Evolutionary conservation across 2,113 vertebrate species (phyloP).

Genomic region (Lanius ludovicianus): DNA sequence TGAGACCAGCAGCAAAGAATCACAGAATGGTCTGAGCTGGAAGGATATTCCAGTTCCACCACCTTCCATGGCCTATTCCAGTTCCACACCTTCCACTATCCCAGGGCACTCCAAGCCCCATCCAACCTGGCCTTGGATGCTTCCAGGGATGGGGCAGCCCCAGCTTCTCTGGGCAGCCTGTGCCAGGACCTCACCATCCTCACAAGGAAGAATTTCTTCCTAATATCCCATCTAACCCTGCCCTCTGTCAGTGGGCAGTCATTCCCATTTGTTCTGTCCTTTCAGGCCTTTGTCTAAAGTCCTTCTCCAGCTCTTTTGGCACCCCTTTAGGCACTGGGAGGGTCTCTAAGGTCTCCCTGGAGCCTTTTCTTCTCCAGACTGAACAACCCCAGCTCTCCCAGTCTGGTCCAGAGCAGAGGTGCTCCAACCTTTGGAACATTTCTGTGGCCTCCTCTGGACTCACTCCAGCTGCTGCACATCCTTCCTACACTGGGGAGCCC

Average conservation of each 20-base stretch:
- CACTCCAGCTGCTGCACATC: not conserved
- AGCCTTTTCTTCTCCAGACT: not conserved
- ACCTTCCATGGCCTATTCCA: not conserved
- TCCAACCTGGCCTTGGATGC: not conserved
- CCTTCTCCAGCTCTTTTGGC: not conserved
- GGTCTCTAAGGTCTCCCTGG: accelerated
- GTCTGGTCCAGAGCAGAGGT: not conserved
- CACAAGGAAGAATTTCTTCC: not conserved
- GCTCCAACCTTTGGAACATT: not conserved
- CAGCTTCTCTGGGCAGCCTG: not conserved
- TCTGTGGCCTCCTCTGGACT: not conserved
- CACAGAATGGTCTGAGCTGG: not conserved
- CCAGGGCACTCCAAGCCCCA: not conserved
- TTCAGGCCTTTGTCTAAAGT: not conserved
- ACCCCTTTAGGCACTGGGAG: not conserved
- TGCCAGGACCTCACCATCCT: not conserved
- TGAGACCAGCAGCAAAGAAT: not conserved
- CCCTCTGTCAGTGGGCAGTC: not conserved
- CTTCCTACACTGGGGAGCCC: not conserved
- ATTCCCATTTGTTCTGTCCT: not conserved
- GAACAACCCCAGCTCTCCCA: not conserved
- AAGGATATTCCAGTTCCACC: not conserved
- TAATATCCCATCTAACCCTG: not conserved
- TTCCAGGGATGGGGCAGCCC: not conserved
- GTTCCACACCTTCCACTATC: not conserved